Percentiles rank a stretch among this genome's conserved stretches.
Conservation (phyloP, 2,888 invertebrate genomes). For the Odontothrips loti region DNA sequence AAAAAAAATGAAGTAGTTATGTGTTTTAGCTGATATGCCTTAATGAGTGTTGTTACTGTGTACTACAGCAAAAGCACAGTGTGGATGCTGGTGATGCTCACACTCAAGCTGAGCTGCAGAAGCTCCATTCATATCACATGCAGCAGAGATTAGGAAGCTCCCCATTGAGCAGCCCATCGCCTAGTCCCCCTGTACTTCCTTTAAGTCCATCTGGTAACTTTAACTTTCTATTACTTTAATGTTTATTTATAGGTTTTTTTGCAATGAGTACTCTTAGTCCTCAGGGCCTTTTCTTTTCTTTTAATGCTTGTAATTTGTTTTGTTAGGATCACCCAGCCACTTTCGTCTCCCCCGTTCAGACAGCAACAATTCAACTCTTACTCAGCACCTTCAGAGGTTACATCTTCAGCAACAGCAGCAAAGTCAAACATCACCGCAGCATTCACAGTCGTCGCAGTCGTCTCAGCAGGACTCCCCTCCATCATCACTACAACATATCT, state of each 20-base stretch:
- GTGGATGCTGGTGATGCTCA: constrained; percentile 38
- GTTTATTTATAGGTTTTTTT: background rate
- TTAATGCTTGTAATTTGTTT: background rate
- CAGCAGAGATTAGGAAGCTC: constrained; percentile 43
- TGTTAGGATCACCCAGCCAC: constrained; percentile 55
- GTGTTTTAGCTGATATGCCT: background rate
- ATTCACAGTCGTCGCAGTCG: constrained; percentile 31
- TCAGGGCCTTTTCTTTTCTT: constrained; percentile 28
- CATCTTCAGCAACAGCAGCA: constrained; percentile 44
- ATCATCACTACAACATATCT: constrained; percentile 46
- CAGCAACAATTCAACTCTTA: constrained; percentile 45
- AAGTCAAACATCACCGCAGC: constrained; percentile 22
- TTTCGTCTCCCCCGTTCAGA: background rate
- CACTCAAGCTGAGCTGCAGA: constrained; percentile 45
- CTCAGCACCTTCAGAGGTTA: constrained; percentile 48
- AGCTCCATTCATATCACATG: constrained; percentile 48
- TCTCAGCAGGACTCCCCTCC: constrained; percentile 39
- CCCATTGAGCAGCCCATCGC: constrained; percentile 39
- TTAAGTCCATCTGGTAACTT: constrained; percentile 38
- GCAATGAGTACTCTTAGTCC: background rate
- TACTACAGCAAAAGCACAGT: constrained; percentile 44
- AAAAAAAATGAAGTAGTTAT: background rate
- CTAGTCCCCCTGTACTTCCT: constrained; percentile 42
- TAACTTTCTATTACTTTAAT: background rate
- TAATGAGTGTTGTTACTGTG: background rate